These are phyloP conservation scores for Gadopsis bispinosus DNA, from an alignment of 2,797 vertebrate species.

Conservation along the genomic window DNA sequence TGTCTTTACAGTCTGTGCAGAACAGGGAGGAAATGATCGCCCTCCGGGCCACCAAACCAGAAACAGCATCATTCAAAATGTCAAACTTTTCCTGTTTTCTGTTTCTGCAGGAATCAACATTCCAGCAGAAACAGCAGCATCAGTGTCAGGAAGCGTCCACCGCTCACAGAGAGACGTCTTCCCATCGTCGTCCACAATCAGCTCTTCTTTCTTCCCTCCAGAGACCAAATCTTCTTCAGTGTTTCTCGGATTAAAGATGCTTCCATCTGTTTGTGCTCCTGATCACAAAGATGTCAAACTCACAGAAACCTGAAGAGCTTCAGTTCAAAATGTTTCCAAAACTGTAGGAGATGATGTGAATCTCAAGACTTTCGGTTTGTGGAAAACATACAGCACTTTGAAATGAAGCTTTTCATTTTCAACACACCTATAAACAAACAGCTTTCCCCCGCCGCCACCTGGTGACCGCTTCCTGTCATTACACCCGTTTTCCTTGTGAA, in stretches of 20 bases:
- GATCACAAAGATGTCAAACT: not conserved
- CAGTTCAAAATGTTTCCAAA: no score
- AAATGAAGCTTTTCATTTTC: no score
- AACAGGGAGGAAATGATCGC: not conserved
- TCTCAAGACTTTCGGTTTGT: not conserved
- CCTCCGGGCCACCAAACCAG: not conserved
- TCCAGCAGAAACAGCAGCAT: conserved; percentile 2
- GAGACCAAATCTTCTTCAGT: not conserved
- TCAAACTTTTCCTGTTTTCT: not conserved
- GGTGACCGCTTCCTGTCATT: not conserved
- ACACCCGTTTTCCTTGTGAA: not conserved
- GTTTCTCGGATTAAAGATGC: not conserved
- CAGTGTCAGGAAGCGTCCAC: not conserved
- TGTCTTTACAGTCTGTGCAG: not conserved
- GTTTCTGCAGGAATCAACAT: not conserved
- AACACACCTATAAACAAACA: not conserved
- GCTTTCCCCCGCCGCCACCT: conserved; percentile 31
- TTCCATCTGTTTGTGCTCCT: not conserved
- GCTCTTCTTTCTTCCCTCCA: not conserved
- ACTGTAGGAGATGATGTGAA: not conserved
- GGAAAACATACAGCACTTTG: not conserved
- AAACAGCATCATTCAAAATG: not conserved
- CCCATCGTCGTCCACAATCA: no score
- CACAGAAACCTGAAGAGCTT: not conserved
- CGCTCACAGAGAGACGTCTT: not conserved